Evolutionary conservation across 2,888 invertebrate species (phyloP).

Genomic region (Lydus trimaculatus): DNA sequence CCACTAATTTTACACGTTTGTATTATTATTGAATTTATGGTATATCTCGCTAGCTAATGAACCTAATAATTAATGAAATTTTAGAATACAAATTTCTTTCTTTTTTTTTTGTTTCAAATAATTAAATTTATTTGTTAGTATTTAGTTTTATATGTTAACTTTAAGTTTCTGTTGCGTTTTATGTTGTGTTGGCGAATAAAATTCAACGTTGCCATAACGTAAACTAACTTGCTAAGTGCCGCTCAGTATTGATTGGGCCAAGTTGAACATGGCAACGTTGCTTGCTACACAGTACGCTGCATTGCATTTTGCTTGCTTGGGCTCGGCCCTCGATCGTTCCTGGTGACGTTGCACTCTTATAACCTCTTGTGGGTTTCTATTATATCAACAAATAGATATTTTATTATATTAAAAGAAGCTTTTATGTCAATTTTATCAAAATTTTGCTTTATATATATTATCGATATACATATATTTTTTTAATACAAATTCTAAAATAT

Average conservation of each 20-base stretch:
- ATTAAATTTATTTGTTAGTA: background rate
- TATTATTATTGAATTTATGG: too few species aligned
- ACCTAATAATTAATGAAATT: background rate
- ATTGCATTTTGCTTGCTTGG: conserved; percentile 47
- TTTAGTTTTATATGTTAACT: background rate
- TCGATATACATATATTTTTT: too few species aligned
- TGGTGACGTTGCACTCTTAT: conserved; percentile 42
- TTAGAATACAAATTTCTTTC: background rate
- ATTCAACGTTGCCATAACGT: conserved; percentile 43
- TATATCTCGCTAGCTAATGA: too few species aligned
- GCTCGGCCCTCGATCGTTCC: conserved; percentile 35
- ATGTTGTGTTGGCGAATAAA: conserved; percentile 28
- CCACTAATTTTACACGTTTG: too few species aligned
- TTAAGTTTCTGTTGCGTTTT: background rate
- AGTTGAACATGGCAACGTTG: conserved; percentile 52
- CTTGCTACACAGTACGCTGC: conserved; percentile 56
- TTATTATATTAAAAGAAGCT: too few species aligned
- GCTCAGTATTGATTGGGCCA: conserved; percentile 57
- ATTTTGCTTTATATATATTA: too few species aligned
- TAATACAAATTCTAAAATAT: background rate
- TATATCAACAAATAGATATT: background rate
- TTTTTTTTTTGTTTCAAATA: background rate
- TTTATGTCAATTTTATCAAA: too few species aligned
- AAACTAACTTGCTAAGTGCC: conserved; percentile 46
- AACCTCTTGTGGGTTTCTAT: conserved; percentile 34